A percentile compares a stretch with the other conserved stretches of the same genome.
Conservation (phyloP, 2,888 invertebrate genomes). For the Heliconius sara region DNA sequence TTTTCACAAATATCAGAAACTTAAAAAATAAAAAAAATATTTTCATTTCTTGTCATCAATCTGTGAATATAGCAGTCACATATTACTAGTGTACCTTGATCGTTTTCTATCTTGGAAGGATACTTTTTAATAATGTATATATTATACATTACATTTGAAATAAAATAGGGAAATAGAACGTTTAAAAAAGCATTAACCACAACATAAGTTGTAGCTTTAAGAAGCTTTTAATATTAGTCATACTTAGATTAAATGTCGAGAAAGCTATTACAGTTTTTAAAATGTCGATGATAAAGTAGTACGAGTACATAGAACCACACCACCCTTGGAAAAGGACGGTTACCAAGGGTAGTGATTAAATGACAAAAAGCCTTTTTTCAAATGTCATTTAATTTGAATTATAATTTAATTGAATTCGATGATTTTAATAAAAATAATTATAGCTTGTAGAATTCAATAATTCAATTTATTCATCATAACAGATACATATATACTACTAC, state of each 20-base stretch:
- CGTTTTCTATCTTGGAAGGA: not conserved
- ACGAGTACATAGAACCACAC: not conserved
- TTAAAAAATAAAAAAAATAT: not conserved
- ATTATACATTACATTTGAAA: not conserved
- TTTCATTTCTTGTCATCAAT: not conserved
- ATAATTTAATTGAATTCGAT: not conserved
- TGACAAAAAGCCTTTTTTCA: not conserved
- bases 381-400: not conserved
- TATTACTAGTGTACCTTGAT: not conserved
- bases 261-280: not conserved
- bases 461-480: no score
- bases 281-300: not conserved
- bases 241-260: not conserved
- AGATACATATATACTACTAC: no score
- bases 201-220: not conserved
- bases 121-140: not conserved
- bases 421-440: no score
- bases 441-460: no score
- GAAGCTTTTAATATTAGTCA: not conserved
- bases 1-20: not conserved
- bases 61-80: not conserved
- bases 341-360: no score
- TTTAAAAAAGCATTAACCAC: slow-evolving; percentile 4
- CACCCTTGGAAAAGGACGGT: not conserved
- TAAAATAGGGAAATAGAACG: not conserved